Evolutionary conservation across 2,888 invertebrate species (phyloP).

Genomic region (Graphium colonna): DNA sequence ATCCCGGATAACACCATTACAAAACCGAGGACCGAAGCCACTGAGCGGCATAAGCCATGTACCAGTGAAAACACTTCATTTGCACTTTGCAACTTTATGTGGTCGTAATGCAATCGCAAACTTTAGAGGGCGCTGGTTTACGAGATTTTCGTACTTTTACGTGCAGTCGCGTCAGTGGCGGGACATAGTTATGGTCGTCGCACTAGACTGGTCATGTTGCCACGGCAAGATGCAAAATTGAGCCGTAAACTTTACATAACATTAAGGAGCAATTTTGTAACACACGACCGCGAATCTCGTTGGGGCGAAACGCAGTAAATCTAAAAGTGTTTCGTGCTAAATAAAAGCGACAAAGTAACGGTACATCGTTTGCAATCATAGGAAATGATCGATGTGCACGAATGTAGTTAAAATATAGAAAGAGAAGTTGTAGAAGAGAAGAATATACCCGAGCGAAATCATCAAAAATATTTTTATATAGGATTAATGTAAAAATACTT

Average conservation of each 20-base stretch:
- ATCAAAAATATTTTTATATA: too few species aligned
- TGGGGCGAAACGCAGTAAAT: conserved; percentile 36
- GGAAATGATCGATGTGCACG: conserved; percentile 4
- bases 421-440: too few species aligned
- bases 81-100: background rate
- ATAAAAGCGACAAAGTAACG: conserved; percentile 32
- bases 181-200: conserved; percentile 1
- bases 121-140: background rate
- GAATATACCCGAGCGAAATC: too few species aligned
- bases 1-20: background rate
- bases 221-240: conserved; percentile 28
- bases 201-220: background rate
- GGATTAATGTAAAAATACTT: too few species aligned
- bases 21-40: background rate
- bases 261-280: conserved; percentile 25
- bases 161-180: conserved; percentile 7
- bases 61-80: too few species aligned
- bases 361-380: conserved; percentile 22
- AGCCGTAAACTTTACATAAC: conserved; percentile 29
- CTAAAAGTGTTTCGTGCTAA: conserved; percentile 46
- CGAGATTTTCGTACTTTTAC: background rate
- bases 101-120: background rate
- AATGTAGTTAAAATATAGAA: background rate
- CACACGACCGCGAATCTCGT: conserved; percentile 26
- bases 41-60: too few species aligned